These are phyloP conservation scores for Macrosiphum euphorbiae DNA, from an alignment of 2,888 invertebrate species.

Conservation along the genomic window DNA sequence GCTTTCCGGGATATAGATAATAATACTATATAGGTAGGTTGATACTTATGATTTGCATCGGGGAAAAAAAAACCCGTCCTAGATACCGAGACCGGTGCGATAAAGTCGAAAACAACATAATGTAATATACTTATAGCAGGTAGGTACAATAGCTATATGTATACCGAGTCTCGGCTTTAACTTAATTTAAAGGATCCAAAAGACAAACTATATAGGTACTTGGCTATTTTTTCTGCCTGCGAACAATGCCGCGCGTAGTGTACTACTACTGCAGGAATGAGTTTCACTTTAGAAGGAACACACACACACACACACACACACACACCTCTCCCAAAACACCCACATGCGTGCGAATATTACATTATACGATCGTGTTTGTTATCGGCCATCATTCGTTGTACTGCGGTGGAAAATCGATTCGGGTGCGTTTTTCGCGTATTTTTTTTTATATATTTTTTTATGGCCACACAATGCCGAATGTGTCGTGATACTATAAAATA, in stretches of 20 bases:
- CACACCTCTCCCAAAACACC: background rate
- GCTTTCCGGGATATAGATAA: background rate
- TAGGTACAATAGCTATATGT: background rate
- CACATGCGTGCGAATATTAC: slow-evolving; percentile 9
- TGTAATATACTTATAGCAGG: background rate
- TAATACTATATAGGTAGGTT: background rate
- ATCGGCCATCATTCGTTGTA: background rate
- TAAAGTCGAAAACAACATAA: background rate
- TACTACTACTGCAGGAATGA: background rate
- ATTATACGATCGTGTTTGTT: slow-evolving; percentile 10
- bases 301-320: background rate
- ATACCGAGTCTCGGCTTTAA: background rate
- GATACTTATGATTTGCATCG: background rate
- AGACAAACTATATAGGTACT: background rate
- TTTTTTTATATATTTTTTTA: background rate
- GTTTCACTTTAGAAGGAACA: background rate
- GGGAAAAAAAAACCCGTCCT: background rate
- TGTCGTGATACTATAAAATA: background rate
- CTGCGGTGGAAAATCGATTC: background rate
- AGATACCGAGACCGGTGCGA: background rate
- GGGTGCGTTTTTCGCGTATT: background rate
- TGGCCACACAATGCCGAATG: background rate
- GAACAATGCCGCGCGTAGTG: background rate
- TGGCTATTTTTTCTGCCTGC: background rate
- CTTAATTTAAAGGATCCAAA: background rate